Evolutionary conservation across 2,888 invertebrate species (phyloP).

Genomic region (Thecophora atra): DNA sequence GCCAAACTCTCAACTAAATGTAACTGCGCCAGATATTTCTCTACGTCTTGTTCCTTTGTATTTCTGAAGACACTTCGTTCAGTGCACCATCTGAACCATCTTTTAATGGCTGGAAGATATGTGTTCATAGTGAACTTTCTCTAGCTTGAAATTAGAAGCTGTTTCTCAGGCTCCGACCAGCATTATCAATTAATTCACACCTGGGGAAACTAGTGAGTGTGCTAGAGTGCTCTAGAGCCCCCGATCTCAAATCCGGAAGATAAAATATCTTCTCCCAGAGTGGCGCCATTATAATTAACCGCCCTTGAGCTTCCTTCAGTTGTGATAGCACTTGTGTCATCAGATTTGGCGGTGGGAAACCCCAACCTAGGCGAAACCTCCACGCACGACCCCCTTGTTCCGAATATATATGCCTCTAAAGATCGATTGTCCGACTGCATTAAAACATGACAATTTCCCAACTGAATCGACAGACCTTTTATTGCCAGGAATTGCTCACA

Average conservation of each 20-base stretch:
- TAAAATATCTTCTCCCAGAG: conserved; percentile 36
- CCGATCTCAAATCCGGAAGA: conserved; percentile 36
- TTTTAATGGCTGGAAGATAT: conserved; percentile 33
- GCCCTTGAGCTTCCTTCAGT: conserved; percentile 30
- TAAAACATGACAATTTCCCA: too few species aligned
- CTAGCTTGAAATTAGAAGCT: conserved; percentile 35
- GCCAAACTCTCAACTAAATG: conserved; percentile 28
- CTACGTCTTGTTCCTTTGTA: conserved; percentile 18
- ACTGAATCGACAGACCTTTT: too few species aligned
- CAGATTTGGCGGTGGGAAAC: conserved; percentile 34
- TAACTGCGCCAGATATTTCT: conserved; percentile 32
- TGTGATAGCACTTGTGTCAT: conserved; percentile 33
- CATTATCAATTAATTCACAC: neutral
- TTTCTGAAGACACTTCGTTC: conserved; percentile 17
- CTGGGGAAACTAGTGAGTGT: neutral
- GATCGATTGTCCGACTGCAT: too few species aligned
- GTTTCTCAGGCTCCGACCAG: conserved; percentile 31
- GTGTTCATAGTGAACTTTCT: conserved; percentile 30
- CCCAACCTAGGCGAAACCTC: too few species aligned
- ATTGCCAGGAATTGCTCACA: neutral
- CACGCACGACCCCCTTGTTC: too few species aligned
- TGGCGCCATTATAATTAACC: conserved; percentile 34
- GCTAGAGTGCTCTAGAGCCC: conserved; percentile 26
- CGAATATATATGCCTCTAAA: too few species aligned
- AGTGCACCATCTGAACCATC: conserved; percentile 26